Evolutionary conservation across 1,140 invertebrate genomes (phyloP), one percentile per base, ranked within the genome.

Genomic region (Limonius californicus): DNA sequence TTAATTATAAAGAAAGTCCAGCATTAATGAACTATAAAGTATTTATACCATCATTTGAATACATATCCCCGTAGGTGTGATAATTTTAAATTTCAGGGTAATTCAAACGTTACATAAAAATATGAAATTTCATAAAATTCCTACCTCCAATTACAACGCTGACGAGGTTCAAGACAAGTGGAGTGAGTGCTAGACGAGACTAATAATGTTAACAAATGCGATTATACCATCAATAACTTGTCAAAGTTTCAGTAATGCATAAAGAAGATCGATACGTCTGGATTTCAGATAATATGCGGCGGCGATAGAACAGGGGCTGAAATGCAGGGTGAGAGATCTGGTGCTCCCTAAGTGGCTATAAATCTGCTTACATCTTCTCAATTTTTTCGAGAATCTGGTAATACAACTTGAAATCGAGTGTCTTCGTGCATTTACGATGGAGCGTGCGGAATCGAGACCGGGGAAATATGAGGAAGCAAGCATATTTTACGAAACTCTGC

Each of bases 321-420:
- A 50, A 19, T n/a, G 45, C 6, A 50, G 45, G 45, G 45, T 21
- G 45, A 50, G 45, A 50, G n/a, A 50, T 50, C n/a, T n/a, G 45
- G 7, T 21, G 45, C 20, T 50, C 45, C 45, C 45, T 50, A 50
- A 50, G 45, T 50, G 45, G 45, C 45, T 18, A 50, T 50, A 50
- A 50, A 50, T 50, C 45, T 50, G 45, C 45, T 50, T 50, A 50
- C 45, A 50, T 50, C 45, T 50, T 50, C 45, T 50, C 45, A 50
- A 50, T 50, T 50, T 50, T 50, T 50, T 50, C 45, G 20, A 50
- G 45, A 50, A 50, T 50, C 16, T 21, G 45, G 45, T 39, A 14
- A 39, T 39, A 39, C 35, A 39, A 39, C 35, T 14, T 39, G 35
- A 12, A 39, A 39, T 39, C n/a, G 35, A 27, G 23, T 27, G 23